These are phyloP conservation scores for Mesorhabditis sp. DNA, from an alignment of 2,888 invertebrate species.

Conservation along the genomic window DNA sequence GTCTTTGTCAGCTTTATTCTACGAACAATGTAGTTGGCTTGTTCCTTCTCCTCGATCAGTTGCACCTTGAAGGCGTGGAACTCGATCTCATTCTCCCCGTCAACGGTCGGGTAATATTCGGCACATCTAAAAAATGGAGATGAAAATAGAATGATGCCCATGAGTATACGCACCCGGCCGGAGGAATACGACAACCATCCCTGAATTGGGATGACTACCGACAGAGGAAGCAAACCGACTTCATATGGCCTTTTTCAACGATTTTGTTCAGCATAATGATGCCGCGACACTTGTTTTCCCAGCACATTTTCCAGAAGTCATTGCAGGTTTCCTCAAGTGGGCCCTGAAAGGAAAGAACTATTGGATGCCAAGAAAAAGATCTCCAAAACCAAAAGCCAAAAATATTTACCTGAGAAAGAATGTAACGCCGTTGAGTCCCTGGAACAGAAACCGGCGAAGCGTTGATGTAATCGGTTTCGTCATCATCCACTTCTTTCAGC, in stretches of 20 bases:
- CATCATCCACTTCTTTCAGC: conserved; percentile 16
- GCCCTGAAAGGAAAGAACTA: conserved; percentile 26
- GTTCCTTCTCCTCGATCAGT: conserved; percentile 18
- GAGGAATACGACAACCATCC: conserved; percentile 2
- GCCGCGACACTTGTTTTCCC: conserved; percentile 27
- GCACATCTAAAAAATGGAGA: conserved; percentile 13
- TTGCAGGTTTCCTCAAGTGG: conserved; percentile 42
- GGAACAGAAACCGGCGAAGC: conserved; percentile 43
- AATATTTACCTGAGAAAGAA: conserved; percentile 41
- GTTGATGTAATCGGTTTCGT: conserved; percentile 46
- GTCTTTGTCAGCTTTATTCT: conserved; percentile 19
- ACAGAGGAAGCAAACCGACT: neutral
- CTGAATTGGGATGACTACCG: neutral
- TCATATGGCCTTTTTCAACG: neutral
- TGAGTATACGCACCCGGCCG: neutral
- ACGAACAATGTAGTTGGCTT: conserved; percentile 26
- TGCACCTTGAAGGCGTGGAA: conserved; percentile 11
- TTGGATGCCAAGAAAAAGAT: conserved; percentile 5
- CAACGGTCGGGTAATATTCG: conserved; percentile 15
- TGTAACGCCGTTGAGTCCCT: conserved; percentile 38
- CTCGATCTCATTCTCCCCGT: conserved; percentile 6
- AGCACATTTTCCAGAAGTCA: conserved; percentile 56
- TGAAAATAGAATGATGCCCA: neutral
- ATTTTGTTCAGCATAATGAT: neutral
- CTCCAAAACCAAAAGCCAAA: neutral